phyloP scores from a whole-genome alignment of 2,888 invertebrate genomes.

The Stramonita haemastoma region DNA sequence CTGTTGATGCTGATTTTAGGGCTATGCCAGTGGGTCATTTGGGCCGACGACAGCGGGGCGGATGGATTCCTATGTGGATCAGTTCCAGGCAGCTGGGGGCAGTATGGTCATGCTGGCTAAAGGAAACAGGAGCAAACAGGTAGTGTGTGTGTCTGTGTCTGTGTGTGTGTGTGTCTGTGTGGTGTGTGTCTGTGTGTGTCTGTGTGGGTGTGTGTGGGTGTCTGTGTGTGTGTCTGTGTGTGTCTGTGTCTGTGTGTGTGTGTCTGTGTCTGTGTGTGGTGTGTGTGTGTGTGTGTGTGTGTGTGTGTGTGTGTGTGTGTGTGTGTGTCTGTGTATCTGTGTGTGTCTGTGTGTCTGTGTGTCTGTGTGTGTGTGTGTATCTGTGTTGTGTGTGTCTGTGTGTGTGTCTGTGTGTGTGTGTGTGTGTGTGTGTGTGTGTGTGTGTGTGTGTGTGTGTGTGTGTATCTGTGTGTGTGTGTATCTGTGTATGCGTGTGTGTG shows the following conservation, averaged over 20 bases:
- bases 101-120: slow-evolving; percentile 78
- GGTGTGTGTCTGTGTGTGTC: background rate
- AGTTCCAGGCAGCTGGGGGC: slow-evolving; percentile 76
- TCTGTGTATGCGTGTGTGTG: background rate
- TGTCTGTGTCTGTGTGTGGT: background rate
- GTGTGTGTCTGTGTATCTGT: background rate
- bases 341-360: too few species aligned
- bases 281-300: background rate
- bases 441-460: background rate
- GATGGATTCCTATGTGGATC: slow-evolving; percentile 78
- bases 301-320: background rate
- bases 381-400: too few species aligned
- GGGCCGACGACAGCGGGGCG: slow-evolving; percentile 78
- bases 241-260: background rate
- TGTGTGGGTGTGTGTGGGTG: background rate
- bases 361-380: background rate
- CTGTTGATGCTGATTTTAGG: slow-evolving; percentile 55
- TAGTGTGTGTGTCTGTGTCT: slow-evolving; percentile 42
- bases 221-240: background rate
- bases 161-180: background rate
- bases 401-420: background rate
- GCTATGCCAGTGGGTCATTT: slow-evolving; percentile 78
- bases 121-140: slow-evolving; percentile 76
- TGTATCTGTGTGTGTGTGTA: too few species aligned
- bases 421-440: background rate